Conservation (phyloP, 1,140 invertebrate species). For the Trachymyrmex cornetzi region DNA sequence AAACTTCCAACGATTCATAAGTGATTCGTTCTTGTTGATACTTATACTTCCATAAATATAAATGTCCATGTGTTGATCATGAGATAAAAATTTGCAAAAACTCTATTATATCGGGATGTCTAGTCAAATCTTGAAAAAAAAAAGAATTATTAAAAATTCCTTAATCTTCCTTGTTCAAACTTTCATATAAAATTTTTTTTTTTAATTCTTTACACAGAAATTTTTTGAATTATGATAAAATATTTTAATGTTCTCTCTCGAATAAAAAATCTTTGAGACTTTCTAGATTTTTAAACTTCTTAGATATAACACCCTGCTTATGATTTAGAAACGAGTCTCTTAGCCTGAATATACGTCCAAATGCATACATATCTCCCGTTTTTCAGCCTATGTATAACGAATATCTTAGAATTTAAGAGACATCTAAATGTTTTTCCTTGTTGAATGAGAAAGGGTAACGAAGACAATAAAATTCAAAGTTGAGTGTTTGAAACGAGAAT, state of each 20-base stretch:
- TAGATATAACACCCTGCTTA: neutral
- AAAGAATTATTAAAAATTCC: neutral
- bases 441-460: constrained; percentile 17
- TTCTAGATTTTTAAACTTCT: neutral
- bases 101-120: neutral
- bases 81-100: neutral
- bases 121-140: neutral
- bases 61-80: neutral
- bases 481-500: constrained; percentile 23
- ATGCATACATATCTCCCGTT: constrained; percentile 29
- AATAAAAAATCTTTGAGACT: neutral
- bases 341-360: neutral
- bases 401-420: neutral
- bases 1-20: neutral
- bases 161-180: neutral
- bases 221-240: neutral
- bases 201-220: neutral
- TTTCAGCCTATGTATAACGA: neutral
- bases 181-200: neutral
- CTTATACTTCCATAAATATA: constrained; percentile 10
- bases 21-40: neutral
- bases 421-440: neutral
- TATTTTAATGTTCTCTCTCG: neutral
- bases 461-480: constrained; percentile 61
- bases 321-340: neutral